Base-by-base conservation (phyloP, 2,797 vertebrate species). In the Periophthalmus magnuspinnatus region DNA sequence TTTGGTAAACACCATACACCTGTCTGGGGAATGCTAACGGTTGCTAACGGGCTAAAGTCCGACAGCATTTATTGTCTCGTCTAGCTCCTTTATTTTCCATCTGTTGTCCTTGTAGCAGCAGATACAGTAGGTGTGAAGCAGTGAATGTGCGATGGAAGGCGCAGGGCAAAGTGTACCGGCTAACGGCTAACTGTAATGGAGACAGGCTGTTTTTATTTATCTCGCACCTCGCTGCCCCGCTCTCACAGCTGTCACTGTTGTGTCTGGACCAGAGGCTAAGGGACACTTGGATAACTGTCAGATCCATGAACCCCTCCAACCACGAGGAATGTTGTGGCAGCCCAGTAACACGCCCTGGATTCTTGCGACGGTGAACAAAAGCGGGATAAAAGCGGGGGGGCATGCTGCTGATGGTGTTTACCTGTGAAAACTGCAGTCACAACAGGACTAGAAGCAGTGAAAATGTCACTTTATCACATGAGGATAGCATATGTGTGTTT, bases 121-220 rank as follows among this genome's bases (percentile, higher is more conserved):
- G 88, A 66, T 34, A 62, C 77, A 80, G 88, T 86, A 84, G 81
- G 86, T 86, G 87, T 84, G 86, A 88, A 85, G 73, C 47, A 84
- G 89, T 62, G 69, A 89, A 89, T 65, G 85, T 86, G 86, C 73
- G 84, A 81, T 74, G 62, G 34, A 57, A 54, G 13, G 65, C 2
- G 41, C 33, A 74, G 34, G 21, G 64, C 57, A 28, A 9, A 16
- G 0, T 62, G 19, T 69, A 78, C 84, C 14, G 79, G 77, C 69
- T 66, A 80, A 52, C 77, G 76, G 67, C 80, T 83, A 72, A 78
- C 81, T 79, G 82, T 84, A 79, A 88, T 72, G 59, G 86, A 89
- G 93, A 94, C 93, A 92, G 92, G 92, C 90, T 94, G 91, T 94
- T 96, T 96, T 95, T 96, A 95, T 96, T 96, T 96, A 95, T 94